Evolutionary conservation across 2,113 vertebrate genomes (phyloP).

Genomic region (Peromyscus leucopus): DNA sequence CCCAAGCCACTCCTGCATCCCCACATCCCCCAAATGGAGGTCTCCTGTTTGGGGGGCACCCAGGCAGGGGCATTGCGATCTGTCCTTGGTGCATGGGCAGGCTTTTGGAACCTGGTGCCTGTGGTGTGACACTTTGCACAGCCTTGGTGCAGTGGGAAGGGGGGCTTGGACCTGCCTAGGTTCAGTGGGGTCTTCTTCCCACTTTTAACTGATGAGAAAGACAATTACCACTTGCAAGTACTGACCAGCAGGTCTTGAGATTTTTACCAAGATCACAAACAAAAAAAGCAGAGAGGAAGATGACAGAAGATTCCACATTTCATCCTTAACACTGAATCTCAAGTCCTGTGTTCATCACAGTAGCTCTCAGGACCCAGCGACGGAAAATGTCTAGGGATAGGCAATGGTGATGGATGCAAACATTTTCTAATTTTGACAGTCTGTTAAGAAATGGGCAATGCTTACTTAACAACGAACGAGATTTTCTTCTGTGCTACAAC

Average conservation of each 20-base stretch:
- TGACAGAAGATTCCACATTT: background rate
- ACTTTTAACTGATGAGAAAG: background rate
- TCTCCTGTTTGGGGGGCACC: too few relatives aligned
- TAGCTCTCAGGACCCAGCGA: background rate
- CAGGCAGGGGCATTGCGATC: too few relatives aligned
- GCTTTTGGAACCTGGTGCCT: too few relatives aligned
- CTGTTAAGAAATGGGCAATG: background rate
- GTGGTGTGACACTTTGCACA: too few relatives aligned
- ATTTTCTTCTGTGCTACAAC: background rate
- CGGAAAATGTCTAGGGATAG: background rate
- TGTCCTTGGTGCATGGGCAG: too few relatives aligned
- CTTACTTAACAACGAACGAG: background rate
- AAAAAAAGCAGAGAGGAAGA: background rate
- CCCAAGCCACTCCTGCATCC: too few relatives aligned
- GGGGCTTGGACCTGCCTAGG: too few relatives aligned
- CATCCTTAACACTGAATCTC: background rate
- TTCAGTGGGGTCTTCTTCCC: background rate
- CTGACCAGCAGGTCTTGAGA: background rate
- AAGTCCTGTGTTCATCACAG: background rate
- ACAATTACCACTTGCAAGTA: background rate
- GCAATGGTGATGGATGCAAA: background rate
- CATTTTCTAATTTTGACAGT: background rate
- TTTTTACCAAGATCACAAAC: background rate
- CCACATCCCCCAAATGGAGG: too few relatives aligned
- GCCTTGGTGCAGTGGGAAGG: too few relatives aligned